Percentiles rank a stretch among this genome's conserved stretches.
phyloP scores from a whole-genome alignment of 2,888 invertebrate genomes.

The Drosophila niveifrons region DNA sequence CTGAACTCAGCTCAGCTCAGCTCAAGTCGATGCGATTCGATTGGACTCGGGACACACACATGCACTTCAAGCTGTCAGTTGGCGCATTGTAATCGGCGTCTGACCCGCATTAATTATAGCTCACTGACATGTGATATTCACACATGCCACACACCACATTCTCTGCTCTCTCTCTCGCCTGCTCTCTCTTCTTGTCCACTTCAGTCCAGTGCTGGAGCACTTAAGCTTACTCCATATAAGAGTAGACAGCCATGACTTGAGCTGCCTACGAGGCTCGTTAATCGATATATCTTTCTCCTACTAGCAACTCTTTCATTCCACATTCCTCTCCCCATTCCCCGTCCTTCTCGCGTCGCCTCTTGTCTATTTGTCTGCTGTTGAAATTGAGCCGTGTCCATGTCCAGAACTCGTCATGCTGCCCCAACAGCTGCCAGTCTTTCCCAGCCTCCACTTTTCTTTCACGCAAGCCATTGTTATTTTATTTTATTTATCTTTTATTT shows the following conservation, averaged over 20 bases:
- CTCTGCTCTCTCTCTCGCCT: constrained; percentile 12
- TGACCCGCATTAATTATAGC: constrained; percentile 81
- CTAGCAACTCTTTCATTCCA: constrained; percentile 52
- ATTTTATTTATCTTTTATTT: constrained; percentile 35
- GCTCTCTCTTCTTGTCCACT: constrained; percentile 44
- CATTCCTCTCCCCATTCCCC: background rate
- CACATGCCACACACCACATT: constrained; percentile 62
- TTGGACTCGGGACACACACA: constrained; percentile 53
- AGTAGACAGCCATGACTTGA: constrained; percentile 55
- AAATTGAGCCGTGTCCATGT: constrained; percentile 72
- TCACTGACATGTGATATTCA: constrained; percentile 80
- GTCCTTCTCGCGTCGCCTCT: background rate
- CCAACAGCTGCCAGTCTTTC: constrained; percentile 50
- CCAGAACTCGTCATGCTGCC: constrained; percentile 53
- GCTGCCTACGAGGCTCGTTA: constrained; percentile 70
- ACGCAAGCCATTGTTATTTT: constrained; percentile 56
- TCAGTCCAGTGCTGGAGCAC: constrained; percentile 59
- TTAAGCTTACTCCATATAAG: constrained; percentile 62
- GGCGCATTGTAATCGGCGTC: constrained; percentile 81
- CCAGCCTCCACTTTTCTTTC: constrained; percentile 33
- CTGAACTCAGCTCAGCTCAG: background rate
- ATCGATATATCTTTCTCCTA: constrained; percentile 67
- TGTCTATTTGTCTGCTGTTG: constrained; percentile 48
- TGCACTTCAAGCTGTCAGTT: constrained; percentile 78
- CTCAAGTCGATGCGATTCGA: constrained; percentile 20